These are phyloP conservation scores for Sinocyclocheilus anshuiensis DNA, from an alignment of 2,113 vertebrate species.

Conservation along the genomic window DNA sequence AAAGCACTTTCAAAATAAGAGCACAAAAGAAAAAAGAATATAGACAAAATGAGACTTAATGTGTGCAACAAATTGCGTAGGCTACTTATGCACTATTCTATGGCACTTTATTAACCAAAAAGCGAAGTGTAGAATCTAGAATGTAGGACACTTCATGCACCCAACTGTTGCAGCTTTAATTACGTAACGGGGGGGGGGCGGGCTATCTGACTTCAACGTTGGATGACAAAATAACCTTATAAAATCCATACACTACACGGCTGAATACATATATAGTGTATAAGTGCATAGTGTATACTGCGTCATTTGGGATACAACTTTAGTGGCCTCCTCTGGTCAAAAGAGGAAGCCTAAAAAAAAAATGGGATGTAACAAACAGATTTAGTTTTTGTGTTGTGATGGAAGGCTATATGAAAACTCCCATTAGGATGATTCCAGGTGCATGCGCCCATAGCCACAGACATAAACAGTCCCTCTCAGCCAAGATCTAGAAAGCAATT, in stretches of 20 bases:
- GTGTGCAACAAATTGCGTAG: no score
- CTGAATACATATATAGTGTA: no score
- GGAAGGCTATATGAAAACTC: neutral
- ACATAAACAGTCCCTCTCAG: neutral
- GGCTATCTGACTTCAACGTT: no score
- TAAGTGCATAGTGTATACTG: no score
- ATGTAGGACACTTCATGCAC: no score
- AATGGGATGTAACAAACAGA: neutral
- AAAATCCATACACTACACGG: no score
- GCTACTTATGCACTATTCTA: no score
- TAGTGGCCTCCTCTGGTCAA: neutral
- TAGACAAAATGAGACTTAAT: neutral
- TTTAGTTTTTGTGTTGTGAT: neutral
- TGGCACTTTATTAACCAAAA: no score
- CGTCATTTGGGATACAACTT: neutral
- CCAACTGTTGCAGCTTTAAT: no score
- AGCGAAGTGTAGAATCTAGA: no score
- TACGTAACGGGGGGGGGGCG: no score
- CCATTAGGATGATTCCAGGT: neutral
- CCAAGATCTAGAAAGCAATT: neutral
- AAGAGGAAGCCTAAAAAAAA: neutral
- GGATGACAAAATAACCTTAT: no score
- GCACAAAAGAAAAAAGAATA: neutral
- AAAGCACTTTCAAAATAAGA: neutral
- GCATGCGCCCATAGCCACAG: neutral